Base-by-base conservation (phyloP, 2,113 vertebrate genomes). In the Chloebia gouldiae region DNA sequence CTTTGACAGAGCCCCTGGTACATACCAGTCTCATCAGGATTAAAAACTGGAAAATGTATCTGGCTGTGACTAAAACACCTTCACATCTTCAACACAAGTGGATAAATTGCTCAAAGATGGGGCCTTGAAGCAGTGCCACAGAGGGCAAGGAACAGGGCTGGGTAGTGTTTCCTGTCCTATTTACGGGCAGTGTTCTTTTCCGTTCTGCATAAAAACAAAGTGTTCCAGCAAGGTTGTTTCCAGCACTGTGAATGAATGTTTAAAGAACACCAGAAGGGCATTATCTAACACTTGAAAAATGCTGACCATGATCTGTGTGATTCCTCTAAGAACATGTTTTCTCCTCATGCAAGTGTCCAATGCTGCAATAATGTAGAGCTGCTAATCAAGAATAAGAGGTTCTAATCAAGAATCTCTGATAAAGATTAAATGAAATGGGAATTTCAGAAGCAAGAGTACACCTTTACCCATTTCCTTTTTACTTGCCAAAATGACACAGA, bases 91-190 rank as follows among this genome's bases (percentile, higher is more conserved):
- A 75, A 54, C 37, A 18, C 33, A 35, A 39, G 16, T 1, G 39
- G 22, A 28, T 10, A 15, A 50, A n/a, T 13, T 59, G 81, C 70
- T 88, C 56, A 31, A 59, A 27, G 47, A n/a, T 1, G 0, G 0
- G 7, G 56, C 47, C 44, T 7, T 21, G 33, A 70, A 63, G 56
- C 51, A 66, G 4, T 7, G 47, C 61, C 45, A 10, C 0, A 0
- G 17, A 30, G 61, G 35, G n/a, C 50, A 65, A 45, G 24, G 64
- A 53, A 33, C 51, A 22, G 0, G 0, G 11, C 44, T 19, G 10
- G 53, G 35, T 1, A 4, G 24, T 20, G 13, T 7, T 37, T 65
- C 86, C 53, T 31, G 19, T 21, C 35, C 25, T 33, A 0, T 13
- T 51, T 42, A 47, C 42, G 73, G 59, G 47, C 54, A 40, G 4